These are phyloP conservation scores for Araneus ventricosus DNA, from an alignment of 1,140 invertebrate species.

Conservation along the genomic window DNA sequence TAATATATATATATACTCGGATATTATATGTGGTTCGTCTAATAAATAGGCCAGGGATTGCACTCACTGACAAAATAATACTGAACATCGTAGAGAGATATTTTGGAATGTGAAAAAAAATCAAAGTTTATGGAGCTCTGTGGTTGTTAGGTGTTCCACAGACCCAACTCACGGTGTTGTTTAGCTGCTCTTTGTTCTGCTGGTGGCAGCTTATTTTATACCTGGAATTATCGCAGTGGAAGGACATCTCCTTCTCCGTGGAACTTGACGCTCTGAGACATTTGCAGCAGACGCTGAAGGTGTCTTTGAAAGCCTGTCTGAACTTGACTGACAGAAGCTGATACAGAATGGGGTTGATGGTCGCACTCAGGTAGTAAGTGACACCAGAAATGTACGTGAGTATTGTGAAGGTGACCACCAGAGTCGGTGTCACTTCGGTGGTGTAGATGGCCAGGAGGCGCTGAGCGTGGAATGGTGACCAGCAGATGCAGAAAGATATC, in stretches of 20 bases:
- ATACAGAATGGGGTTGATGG: constrained; percentile 91
- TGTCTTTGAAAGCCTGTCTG: constrained; percentile 84
- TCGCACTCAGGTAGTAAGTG: constrained; percentile 90
- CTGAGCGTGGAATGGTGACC: constrained; percentile 96
- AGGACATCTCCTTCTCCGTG: constrained; percentile 17
- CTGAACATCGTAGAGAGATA: too few relatives aligned
- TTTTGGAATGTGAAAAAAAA: background rate
- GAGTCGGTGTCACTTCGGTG: constrained; percentile 84
- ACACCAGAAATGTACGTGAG: constrained; percentile 88
- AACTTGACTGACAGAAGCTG: constrained; percentile 92
- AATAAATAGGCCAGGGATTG: too few relatives aligned
- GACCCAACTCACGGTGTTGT: constrained; percentile 44
- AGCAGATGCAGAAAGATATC: constrained; percentile 95
- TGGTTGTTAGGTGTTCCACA: background rate
- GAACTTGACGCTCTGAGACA: background rate
- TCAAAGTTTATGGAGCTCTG: background rate
- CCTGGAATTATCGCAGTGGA: constrained; percentile 64
- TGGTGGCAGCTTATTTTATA: constrained; percentile 55
- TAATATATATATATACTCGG: too few relatives aligned
- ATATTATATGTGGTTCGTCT: too few relatives aligned
- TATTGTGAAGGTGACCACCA: constrained; percentile 86
- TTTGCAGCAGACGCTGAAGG: constrained; percentile 44
- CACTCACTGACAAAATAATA: too few relatives aligned
- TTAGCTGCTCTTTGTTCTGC: background rate
- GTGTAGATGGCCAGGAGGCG: constrained; percentile 83